A percentile compares a stretch with the other conserved stretches of the same genome.
Evolutionary conservation across 2,888 invertebrate species (phyloP).

Genomic region (Pemphredon lugubris): DNA sequence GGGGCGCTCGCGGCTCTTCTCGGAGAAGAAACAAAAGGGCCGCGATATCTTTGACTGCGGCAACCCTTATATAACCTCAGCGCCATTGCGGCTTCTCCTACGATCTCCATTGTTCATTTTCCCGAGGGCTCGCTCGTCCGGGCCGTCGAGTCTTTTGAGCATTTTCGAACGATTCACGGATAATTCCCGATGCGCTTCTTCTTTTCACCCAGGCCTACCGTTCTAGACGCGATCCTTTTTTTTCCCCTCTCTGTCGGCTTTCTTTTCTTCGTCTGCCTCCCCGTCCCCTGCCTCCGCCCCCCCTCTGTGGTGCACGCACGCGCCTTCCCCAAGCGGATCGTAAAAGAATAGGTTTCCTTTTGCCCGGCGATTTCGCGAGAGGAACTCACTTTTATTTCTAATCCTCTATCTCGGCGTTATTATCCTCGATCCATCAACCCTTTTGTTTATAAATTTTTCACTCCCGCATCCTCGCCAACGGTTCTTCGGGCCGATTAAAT

Average conservation of each 20-base stretch:
- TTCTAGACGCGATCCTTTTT: conserved; percentile 32
- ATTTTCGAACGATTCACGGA: conserved; percentile 76
- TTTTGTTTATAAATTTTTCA: conserved; percentile 37
- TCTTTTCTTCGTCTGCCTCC: background rate
- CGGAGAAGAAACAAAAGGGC: conserved; percentile 71
- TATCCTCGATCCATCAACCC: conserved; percentile 38
- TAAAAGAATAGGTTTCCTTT: conserved; percentile 35
- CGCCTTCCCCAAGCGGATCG: conserved; percentile 10
- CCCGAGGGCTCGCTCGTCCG: conserved; percentile 72
- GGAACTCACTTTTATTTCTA: conserved; percentile 12
- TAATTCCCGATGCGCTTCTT: conserved; percentile 74
- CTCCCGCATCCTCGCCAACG: background rate
- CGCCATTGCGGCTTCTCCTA: conserved; percentile 42
- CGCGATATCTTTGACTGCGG: conserved; percentile 71
- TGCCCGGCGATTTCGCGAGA: conserved; percentile 38
- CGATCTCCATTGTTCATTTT: conserved; percentile 74
- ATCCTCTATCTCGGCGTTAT: conserved; percentile 8
- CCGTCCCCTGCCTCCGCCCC: background rate
- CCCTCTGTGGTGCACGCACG: background rate
- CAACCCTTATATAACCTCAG: conserved; percentile 61
- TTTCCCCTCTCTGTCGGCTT: background rate
- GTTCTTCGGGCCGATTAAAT: conserved; percentile 3
- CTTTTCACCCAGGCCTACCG: conserved; percentile 64
- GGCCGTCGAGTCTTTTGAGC: conserved; percentile 74
- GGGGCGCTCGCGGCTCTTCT: conserved; percentile 30